Base-by-base conservation (phyloP, 2,888 invertebrate species). In the Germaria angustata region DNA sequence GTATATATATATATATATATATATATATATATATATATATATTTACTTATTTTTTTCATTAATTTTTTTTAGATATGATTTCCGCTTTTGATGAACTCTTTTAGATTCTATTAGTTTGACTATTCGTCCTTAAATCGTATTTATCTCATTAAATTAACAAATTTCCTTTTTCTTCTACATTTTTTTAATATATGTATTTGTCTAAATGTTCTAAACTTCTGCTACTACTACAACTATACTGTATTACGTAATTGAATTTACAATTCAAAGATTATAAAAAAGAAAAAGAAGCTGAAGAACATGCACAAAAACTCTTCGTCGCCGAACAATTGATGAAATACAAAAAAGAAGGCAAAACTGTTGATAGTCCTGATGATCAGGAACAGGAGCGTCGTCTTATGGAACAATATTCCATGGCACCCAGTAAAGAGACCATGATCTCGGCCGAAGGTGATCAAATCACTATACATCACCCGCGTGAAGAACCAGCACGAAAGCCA, bases 401-500 rank as follows among this genome's bases (percentile, higher is more conserved):
- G 83, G 87, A 89, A 81, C 88, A 89, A 75, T 89, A 88, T 82
- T 86, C 89, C 72, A 87, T 89, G 80, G 85, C 89, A 82, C 87
- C 88, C 83, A 87, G 87, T 75, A 89, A 88, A 82, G 91, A 90
- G 84, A 90, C 91, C 6, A 87, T 89, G 81, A 88, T 90, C 80
- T 89, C 90, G 84, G 91, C 89, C 65, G 90, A 90, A 84, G 90
- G 90, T 72, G 90, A 90, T 87, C 90, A 90, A 85, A 88, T 90
- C 85, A 90, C 90, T 79, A 89, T 90, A 93, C 94, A 95, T 92
- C 93, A 94, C 92, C 87, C 89, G 69, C 95, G 94, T 92, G 95
- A 95, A 92, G 95, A 95, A 90, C 94, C 94, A 92, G 68, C 63
- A 32, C 95, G 95, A 93, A 95, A 95, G 93, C 88, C 89, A 7